Evolutionary conservation across 2,797 vertebrate genomes (phyloP).

Genomic region (Semotilus atromaculatus): DNA sequence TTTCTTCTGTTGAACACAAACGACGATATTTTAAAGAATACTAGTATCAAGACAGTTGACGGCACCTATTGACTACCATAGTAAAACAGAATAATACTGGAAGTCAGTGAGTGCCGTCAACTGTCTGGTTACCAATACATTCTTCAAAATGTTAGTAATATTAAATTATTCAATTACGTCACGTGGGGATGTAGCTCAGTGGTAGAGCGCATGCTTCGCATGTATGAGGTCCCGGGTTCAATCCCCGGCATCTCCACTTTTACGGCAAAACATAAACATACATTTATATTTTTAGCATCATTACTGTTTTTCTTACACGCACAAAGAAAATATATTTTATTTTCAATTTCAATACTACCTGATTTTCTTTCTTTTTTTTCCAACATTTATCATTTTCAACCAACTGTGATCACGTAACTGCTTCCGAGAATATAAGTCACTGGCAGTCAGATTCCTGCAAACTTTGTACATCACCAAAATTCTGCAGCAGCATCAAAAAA

Average conservation of each 20-base stretch:
- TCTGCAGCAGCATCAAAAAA: not conserved
- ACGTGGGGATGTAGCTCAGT: slow-evolving; percentile 70
- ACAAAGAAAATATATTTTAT: too few species aligned
- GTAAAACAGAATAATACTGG: too few species aligned
- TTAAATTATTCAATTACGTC: accelerated
- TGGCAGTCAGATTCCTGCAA: not conserved
- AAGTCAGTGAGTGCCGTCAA: too few species aligned
- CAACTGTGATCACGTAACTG: not conserved
- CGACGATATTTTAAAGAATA: too few species aligned
- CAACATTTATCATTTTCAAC: not conserved
- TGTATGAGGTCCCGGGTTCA: slow-evolving; percentile 75
- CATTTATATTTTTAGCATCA: not conserved
- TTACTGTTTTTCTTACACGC: too few species aligned
- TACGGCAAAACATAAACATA: not conserved
- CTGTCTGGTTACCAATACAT: too few species aligned
- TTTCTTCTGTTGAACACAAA: too few species aligned
- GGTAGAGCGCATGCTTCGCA: slow-evolving; percentile 72
- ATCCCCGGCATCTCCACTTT: slow-evolving; percentile 73
- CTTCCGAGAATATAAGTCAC: not conserved
- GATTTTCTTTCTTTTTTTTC: not conserved
- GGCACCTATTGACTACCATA: too few species aligned
- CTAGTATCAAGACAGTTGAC: too few species aligned
- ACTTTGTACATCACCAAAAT: not conserved
- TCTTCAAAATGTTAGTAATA: too few species aligned
- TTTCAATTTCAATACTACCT: not conserved